A percentile compares a stretch with the other conserved stretches of the same genome.
Evolutionary conservation across 2,888 invertebrate genomes (phyloP).

Genomic region (Lasioglossum calceatum): DNA sequence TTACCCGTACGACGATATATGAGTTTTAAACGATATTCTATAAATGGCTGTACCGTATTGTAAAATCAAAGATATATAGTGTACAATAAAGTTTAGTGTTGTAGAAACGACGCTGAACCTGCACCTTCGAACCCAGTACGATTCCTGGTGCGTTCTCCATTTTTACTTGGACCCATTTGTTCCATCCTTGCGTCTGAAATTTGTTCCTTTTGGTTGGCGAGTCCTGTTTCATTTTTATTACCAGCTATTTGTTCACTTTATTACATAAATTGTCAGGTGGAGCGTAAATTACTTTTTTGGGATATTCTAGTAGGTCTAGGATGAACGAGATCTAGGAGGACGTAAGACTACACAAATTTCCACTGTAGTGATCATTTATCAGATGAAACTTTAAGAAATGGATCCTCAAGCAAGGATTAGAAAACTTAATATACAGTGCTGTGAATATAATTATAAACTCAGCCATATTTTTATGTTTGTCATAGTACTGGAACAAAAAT

Average conservation of each 20-base stretch:
- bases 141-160: not conserved
- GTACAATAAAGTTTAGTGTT: conserved; percentile 81
- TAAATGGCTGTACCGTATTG: conserved; percentile 83
- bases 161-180: not conserved
- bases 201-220: not conserved
- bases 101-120: conserved; percentile 54
- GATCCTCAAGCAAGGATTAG: no score
- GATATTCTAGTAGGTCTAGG: not conserved
- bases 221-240: not conserved
- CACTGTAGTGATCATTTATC: no score
- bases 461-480: no score
- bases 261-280: not conserved
- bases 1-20: conserved; percentile 76
- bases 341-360: no score
- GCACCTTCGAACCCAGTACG: not conserved
- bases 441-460: no score
- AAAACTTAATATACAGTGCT: no score
- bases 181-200: not conserved
- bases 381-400: no score
- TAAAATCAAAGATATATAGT: conserved; percentile 81
- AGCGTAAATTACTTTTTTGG: not conserved
- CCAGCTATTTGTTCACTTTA: not conserved
- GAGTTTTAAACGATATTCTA: conserved; percentile 78
- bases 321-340: no score
- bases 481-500: no score